Percentiles rank a stretch among this genome's conserved stretches.
Evolutionary conservation across 2,797 vertebrate species (phyloP).

Genomic region (Telmatherina bonti): DNA sequence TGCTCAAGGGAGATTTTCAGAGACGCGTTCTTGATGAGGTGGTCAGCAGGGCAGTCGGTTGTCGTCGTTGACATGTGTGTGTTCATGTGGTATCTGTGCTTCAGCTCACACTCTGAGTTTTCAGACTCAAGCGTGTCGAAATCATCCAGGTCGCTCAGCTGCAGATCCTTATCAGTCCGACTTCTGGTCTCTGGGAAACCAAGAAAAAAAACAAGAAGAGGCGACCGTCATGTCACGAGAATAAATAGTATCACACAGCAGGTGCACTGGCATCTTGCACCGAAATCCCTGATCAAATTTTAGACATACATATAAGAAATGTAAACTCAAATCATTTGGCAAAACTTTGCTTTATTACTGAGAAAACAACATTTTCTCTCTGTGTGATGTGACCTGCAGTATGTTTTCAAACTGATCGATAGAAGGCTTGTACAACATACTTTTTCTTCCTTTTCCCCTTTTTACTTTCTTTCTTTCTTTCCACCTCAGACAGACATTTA

Average conservation of each 20-base stretch:
- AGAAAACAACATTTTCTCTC: not conserved
- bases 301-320: not conserved
- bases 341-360: not conserved
- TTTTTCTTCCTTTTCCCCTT: too few relatives aligned
- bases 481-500: not conserved
- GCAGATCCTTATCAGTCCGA: slow-evolving; percentile 92
- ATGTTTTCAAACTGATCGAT: too few relatives aligned
- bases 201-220: slow-evolving; percentile 11
- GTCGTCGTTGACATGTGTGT: slow-evolving; percentile 83
- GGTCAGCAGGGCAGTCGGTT: slow-evolving; percentile 76
- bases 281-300: not conserved
- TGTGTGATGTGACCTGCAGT: not conserved
- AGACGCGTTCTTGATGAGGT: slow-evolving; percentile 81
- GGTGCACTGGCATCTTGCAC: not conserved
- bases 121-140: slow-evolving; percentile 93
- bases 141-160: slow-evolving; percentile 95
- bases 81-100: slow-evolving; percentile 88
- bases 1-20: slow-evolving; percentile 86
- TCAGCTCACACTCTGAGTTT: slow-evolving; percentile 91
- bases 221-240: slow-evolving; percentile 13
- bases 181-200: slow-evolving; percentile 82
- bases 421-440: too few relatives aligned
- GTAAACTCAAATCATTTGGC: not conserved
- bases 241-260: not conserved
- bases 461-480: too few relatives aligned